A percentile compares a stretch with the other conserved stretches of the same genome.
Conservation (phyloP, 2,797 vertebrate species). For the Cyprinella venusta region DNA sequence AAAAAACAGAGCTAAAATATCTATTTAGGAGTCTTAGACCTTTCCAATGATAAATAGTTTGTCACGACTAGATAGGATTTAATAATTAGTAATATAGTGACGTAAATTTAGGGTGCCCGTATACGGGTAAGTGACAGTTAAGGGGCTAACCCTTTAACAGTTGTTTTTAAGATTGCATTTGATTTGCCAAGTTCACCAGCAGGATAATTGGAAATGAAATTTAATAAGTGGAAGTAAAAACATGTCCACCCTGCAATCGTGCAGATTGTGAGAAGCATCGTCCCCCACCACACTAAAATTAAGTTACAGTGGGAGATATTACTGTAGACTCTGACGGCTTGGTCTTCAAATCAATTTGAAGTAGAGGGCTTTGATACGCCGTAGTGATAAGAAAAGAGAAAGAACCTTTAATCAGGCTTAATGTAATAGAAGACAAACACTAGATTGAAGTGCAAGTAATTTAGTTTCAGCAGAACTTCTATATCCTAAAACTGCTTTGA, state of each 20-base stretch:
- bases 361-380: conserved; percentile 35
- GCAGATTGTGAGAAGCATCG: conserved; percentile 4
- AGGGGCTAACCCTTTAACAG: background rate
- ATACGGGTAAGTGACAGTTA: too few relatives aligned
- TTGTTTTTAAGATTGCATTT: background rate
- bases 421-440: conserved; percentile 55
- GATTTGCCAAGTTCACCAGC: background rate
- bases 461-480: conserved; percentile 44
- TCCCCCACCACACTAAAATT: conserved; percentile 29
- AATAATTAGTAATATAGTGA: too few relatives aligned
- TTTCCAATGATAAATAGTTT: too few relatives aligned
- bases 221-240: background rate
- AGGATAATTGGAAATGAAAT: background rate
- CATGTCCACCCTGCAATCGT: conserved; percentile 1
- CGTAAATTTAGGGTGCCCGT: too few relatives aligned
- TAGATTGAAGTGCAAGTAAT: conserved; percentile 46
- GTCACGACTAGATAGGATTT: too few relatives aligned
- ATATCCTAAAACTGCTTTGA: conserved; percentile 50
- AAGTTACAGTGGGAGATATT: conserved; percentile 42
- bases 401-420: conserved; percentile 52
- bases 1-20: too few relatives aligned
- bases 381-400: conserved; percentile 39
- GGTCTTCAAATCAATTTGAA: conserved; percentile 53
- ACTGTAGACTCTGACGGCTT: conserved; percentile 28
- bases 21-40: too few relatives aligned